These are phyloP conservation scores for Schizothorax lantsangensis DNA, from an alignment of 2,797 vertebrate species.

Conservation along the genomic window DNA sequence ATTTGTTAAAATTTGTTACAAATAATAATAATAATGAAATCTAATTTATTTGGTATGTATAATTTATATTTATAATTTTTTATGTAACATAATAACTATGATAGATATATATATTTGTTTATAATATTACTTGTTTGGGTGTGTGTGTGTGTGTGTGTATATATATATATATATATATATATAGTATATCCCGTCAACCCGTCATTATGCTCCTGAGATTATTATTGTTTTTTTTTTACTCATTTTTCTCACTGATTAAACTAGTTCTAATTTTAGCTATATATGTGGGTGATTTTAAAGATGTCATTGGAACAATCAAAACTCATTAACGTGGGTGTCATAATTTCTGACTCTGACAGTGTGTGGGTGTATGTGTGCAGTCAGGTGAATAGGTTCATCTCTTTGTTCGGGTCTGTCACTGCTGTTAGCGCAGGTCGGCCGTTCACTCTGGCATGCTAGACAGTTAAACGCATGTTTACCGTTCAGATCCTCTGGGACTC, in stretches of 20 bases:
- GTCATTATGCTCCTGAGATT: too few species aligned
- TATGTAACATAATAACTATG: too few species aligned
- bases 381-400: conserved; percentile 43
- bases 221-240: too few species aligned
- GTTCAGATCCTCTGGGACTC: conserved; percentile 56
- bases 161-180: too few species aligned
- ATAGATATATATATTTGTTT: not conserved
- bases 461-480: conserved; percentile 67
- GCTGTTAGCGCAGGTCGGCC: conserved; percentile 46
- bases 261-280: not conserved
- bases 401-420: conserved; percentile 50
- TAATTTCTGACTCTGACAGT: conserved; percentile 25
- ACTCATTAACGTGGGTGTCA: not conserved
- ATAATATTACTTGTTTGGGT: too few species aligned
- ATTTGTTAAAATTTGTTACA: not conserved
- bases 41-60: not conserved
- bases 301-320: conserved; percentile 15
- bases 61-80: too few species aligned
- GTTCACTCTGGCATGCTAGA: conserved; percentile 59
- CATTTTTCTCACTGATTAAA: too few species aligned
- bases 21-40: not conserved
- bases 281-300: not conserved
- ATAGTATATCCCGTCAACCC: too few species aligned
- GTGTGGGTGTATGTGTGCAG: conserved; percentile 20
- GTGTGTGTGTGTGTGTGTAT: too few species aligned